These are phyloP conservation scores for Phoxinus dragarum DNA, from an alignment of 2,797 vertebrate genomes.

Conservation along the genomic window DNA sequence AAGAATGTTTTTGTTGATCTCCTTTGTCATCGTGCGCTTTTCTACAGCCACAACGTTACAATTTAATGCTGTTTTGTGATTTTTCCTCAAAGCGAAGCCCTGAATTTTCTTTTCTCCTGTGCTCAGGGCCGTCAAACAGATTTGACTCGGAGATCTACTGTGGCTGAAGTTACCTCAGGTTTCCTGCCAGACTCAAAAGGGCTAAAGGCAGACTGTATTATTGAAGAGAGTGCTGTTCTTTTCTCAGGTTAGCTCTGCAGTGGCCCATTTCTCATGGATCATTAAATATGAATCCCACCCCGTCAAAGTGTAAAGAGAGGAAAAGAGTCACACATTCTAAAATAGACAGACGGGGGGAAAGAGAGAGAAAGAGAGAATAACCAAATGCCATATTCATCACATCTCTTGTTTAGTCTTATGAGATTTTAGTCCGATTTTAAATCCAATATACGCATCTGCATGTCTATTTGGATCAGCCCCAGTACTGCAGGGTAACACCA, in stretches of 20 bases:
- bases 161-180: slow-evolving; percentile 2
- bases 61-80: neutral
- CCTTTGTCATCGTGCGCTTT: neutral
- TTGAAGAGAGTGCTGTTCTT: slow-evolving; percentile 52
- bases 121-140: neutral
- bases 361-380: neutral
- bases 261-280: slow-evolving; percentile 67
- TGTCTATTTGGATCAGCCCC: slow-evolving; percentile 28
- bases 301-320: slow-evolving; percentile 48
- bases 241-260: slow-evolving; percentile 56
- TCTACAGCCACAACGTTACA: neutral
- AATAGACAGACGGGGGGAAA: slow-evolving; percentile 19
- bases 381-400: slow-evolving; percentile 16
- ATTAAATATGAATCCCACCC: slow-evolving; percentile 74
- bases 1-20: neutral
- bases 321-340: slow-evolving; percentile 53
- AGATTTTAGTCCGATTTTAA: slow-evolving; percentile 1
- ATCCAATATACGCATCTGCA: neutral
- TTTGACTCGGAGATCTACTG: neutral
- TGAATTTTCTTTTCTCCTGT: slow-evolving; percentile 32
- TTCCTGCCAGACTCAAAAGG: neutral
- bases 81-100: neutral
- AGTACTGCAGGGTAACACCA: slow-evolving; percentile 32
- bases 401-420: slow-evolving; percentile 7
- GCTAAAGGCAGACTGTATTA: slow-evolving; percentile 34